These are phyloP conservation scores for Martes martes DNA, from an alignment of 2,113 vertebrate genomes.

Conservation along the genomic window DNA sequence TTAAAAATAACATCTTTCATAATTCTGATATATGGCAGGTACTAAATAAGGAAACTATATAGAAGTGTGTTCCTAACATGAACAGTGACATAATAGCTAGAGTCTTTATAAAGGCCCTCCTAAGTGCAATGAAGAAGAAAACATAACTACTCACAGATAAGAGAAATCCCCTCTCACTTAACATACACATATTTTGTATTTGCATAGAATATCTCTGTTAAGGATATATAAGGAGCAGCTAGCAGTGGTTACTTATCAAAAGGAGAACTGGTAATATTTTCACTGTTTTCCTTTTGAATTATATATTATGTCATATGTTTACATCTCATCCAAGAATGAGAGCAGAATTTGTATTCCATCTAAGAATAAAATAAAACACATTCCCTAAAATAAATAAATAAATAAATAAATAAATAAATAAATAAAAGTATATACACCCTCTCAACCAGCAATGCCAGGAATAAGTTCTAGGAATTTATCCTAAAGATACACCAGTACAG, in stretches of 20 bases:
- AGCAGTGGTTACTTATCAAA: background rate
- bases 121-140: background rate
- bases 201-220: background rate
- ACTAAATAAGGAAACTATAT: background rate
- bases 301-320: background rate
- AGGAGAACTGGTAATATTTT: background rate
- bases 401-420: too few species aligned
- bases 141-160: constrained; percentile 8
- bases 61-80: background rate
- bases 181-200: background rate
- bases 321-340: background rate
- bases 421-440: background rate
- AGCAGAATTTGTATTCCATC: background rate
- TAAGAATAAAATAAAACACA: background rate
- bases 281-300: background rate
- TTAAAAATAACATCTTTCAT: background rate
- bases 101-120: background rate
- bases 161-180: background rate
- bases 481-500: background rate
- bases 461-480: background rate
- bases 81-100: background rate
- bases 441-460: background rate
- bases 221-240: background rate
- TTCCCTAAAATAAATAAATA: background rate
- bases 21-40: background rate